Conservation (phyloP, 2,888 invertebrate species). For the Gymnoscelis rufifasciata region DNA sequence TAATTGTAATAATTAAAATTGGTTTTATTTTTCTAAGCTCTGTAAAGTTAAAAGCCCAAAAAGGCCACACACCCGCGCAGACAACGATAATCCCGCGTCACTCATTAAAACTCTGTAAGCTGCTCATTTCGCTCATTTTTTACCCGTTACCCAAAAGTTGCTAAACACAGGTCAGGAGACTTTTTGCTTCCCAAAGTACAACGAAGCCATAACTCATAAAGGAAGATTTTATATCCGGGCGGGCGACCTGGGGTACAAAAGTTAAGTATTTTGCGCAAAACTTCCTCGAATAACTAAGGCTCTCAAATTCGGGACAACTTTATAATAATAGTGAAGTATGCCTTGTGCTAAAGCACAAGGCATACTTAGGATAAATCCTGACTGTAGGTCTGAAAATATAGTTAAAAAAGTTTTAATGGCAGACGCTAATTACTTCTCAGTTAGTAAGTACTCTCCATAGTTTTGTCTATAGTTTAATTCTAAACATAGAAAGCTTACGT, state of each 20-base stretch:
- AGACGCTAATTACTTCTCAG: too few relatives aligned
- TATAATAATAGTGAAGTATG: not conserved
- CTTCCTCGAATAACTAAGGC: not conserved
- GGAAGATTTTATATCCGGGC: constrained; percentile 3
- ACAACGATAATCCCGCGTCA: constrained; percentile 6
- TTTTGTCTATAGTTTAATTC: too few relatives aligned
- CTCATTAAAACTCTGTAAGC: constrained; percentile 16
- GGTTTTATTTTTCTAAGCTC: not conserved
- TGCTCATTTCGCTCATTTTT: constrained; percentile 5
- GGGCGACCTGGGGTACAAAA: too few relatives aligned
- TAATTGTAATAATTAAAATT: too few relatives aligned
- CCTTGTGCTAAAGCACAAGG: too few relatives aligned
- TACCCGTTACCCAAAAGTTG: constrained; percentile 10
- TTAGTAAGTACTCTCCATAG: too few relatives aligned
- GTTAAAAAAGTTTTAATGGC: too few relatives aligned
- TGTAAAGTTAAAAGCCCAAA: not conserved
- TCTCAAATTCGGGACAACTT: not conserved
- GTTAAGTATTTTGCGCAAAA: not conserved
- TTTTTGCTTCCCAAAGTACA: constrained; percentile 13
- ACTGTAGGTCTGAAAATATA: too few relatives aligned
- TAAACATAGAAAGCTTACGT: too few relatives aligned
- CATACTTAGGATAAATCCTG: too few relatives aligned
- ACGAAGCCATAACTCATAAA: constrained; percentile 14
- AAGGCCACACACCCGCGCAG: not conserved
- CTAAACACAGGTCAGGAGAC: constrained; percentile 12